phyloP scores from a whole-genome alignment of 2,113 vertebrate genomes.

The Malaclemys terrapin region DNA sequence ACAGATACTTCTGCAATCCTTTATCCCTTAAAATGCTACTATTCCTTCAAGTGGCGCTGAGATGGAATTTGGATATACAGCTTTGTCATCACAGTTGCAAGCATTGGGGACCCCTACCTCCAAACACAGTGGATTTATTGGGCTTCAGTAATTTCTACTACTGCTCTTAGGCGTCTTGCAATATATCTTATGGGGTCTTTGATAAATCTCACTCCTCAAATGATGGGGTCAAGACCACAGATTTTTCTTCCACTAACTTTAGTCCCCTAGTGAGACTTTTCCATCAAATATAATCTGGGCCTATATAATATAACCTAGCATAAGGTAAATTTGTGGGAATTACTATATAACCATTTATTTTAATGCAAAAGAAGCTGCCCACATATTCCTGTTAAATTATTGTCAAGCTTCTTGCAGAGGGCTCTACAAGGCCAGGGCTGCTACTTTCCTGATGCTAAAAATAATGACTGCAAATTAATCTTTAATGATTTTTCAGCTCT shows the following conservation, averaged over 20 bases:
- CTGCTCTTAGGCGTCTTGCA: not conserved
- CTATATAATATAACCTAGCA: not conserved
- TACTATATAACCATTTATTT: not conserved
- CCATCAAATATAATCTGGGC: not conserved
- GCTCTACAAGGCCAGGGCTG: not conserved
- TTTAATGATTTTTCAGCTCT: not conserved
- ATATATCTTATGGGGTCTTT: not conserved
- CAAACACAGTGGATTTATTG: not conserved
- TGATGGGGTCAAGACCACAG: not conserved
- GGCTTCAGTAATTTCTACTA: not conserved
- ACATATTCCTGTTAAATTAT: rapidly evolving
- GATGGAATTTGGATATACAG: not conserved
- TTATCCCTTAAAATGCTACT: not conserved
- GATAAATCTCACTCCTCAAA: not conserved
- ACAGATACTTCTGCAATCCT: not conserved
- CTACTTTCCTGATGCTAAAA: not conserved
- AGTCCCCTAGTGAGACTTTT: not conserved
- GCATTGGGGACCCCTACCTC: not conserved
- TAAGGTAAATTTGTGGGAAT: rapidly evolving
- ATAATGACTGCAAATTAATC: not conserved
- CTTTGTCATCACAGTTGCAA: not conserved
- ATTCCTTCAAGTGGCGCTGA: not conserved
- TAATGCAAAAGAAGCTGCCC: not conserved
- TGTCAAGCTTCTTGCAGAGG: not conserved
- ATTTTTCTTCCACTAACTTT: not conserved